phyloP scores from a whole-genome alignment of 2,113 vertebrate species.

The Cervus canadensis region DNA sequence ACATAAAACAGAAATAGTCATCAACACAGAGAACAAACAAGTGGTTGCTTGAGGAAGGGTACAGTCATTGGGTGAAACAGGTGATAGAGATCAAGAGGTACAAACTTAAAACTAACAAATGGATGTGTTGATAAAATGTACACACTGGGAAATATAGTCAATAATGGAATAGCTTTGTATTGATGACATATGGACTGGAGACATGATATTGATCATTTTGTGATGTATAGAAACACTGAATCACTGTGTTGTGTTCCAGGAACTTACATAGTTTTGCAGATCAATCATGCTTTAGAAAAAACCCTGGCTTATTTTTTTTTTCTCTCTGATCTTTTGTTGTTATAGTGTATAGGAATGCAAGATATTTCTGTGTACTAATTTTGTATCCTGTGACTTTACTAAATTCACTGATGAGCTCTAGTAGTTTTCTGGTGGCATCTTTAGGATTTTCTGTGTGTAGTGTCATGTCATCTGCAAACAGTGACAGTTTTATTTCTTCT shows the following conservation, averaged over 20 bases:
- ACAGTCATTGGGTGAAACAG: background rate
- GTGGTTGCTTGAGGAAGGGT: background rate
- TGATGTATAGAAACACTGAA: background rate
- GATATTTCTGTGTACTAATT: background rate
- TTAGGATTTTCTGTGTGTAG: background rate
- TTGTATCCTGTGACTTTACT: background rate
- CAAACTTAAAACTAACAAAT: background rate
- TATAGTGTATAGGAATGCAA: background rate
- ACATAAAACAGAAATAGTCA: background rate
- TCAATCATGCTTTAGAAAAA: background rate
- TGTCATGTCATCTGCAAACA: background rate
- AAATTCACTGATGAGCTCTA: background rate
- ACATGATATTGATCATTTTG: background rate
- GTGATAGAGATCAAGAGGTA: background rate
- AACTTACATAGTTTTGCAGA: background rate
- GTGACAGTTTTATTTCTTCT: background rate
- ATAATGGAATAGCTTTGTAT: background rate
- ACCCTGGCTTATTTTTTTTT: background rate
- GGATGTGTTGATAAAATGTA: background rate
- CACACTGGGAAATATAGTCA: background rate
- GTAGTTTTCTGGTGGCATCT: background rate
- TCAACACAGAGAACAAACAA: background rate
- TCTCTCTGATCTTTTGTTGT: background rate
- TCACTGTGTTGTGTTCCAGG: background rate
- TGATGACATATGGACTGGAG: background rate